Percentiles rank a stretch among this genome's conserved stretches.
Conservation (phyloP, 2,888 invertebrate species). For the Leuctra nigra region DNA sequence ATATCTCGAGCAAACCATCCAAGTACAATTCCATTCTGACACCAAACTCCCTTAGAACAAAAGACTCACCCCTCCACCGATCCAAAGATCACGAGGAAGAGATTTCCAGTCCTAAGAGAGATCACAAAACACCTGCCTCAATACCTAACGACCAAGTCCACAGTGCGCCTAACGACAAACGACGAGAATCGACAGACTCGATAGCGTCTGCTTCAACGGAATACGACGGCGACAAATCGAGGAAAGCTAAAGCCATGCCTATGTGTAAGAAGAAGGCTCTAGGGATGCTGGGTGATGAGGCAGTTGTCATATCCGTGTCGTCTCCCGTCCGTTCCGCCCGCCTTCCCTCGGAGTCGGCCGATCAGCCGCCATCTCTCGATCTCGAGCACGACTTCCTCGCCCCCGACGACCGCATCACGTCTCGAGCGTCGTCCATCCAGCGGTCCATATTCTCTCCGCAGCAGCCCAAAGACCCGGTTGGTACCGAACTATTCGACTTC, state of each 20-base stretch:
- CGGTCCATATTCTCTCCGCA: slow-evolving; percentile 68
- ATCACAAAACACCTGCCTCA: neutral
- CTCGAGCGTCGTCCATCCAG: slow-evolving; percentile 31
- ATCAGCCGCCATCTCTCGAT: slow-evolving; percentile 13
- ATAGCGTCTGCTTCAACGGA: neutral
- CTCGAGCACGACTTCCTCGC: slow-evolving; percentile 23
- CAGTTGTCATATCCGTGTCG: neutral
- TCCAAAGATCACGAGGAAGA: neutral
- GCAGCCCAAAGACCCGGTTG: slow-evolving; percentile 48
- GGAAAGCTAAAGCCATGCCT: slow-evolving; percentile 45
- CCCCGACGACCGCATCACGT: slow-evolving; percentile 29
- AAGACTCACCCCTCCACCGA: neutral
- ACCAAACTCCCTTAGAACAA: neutral
- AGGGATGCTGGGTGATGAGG: slow-evolving; percentile 24
- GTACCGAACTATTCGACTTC: slow-evolving; percentile 56
- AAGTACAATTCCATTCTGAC: neutral
- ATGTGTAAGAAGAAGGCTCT: slow-evolving; percentile 38
- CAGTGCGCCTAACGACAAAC: neutral
- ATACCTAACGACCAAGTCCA: neutral
- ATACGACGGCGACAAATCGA: slow-evolving; percentile 25
- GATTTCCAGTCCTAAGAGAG: neutral
- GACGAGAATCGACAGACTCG: neutral
- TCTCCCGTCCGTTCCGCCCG: neutral
- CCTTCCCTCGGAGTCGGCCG: neutral
- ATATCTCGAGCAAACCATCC: neutral